These are phyloP conservation scores for Tetraneura akinire DNA, from an alignment of 1,140 invertebrate genomes.

Conservation along the genomic window DNA sequence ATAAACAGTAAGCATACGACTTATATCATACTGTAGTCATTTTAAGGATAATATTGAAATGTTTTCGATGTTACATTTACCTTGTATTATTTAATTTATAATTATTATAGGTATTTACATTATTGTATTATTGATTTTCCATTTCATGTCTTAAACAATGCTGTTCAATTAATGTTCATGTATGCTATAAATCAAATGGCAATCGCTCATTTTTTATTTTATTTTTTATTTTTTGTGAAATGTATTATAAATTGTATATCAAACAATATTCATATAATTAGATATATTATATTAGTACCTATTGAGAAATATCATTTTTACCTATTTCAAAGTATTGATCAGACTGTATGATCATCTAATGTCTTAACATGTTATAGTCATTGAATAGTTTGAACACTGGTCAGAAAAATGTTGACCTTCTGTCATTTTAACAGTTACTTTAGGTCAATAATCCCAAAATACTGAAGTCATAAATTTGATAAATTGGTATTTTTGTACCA, in stretches of 20 bases:
- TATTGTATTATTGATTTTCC: background rate
- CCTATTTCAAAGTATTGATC: no score
- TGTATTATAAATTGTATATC: constrained; percentile 23
- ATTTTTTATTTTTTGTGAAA: constrained; percentile 17
- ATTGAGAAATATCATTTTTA: no score
- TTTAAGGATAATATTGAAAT: background rate
- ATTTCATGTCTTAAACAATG: constrained; percentile 10
- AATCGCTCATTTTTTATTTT: constrained; percentile 17
- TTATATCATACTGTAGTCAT: background rate
- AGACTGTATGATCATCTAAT: no score
- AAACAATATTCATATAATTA: no score
- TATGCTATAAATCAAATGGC: background rate
- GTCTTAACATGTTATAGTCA: no score
- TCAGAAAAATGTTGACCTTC: no score
- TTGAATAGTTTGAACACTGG: no score
- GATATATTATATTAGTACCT: no score
- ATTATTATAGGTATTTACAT: background rate
- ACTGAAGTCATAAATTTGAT: no score
- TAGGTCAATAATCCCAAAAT: no score
- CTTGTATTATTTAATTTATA: background rate
- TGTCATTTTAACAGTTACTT: no score
- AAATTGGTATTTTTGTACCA: no score
- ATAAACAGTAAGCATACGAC: background rate
- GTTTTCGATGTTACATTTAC: background rate
- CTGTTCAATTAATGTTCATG: background rate